Percentiles rank a stretch among this genome's conserved stretches.
Conservation (phyloP, 1,140 invertebrate species). For the Brachionus manjavacas region DNA sequence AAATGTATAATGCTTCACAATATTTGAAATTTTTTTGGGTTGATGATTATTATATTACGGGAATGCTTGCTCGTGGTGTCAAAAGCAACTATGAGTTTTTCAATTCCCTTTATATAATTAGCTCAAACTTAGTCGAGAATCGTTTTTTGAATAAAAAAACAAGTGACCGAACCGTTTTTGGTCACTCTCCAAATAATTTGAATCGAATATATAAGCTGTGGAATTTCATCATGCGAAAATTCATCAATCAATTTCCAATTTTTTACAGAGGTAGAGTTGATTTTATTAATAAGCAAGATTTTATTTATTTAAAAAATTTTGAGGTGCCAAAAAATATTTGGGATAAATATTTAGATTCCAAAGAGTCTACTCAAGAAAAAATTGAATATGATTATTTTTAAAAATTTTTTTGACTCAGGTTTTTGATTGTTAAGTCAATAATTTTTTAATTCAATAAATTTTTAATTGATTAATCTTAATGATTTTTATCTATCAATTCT, state of each 20-base stretch:
- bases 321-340: not conserved
- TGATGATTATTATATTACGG: constrained; percentile 61
- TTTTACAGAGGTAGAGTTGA: not conserved
- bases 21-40: constrained; percentile 59
- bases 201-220: constrained; percentile 16
- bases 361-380: not conserved
- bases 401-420: not conserved
- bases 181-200: constrained; percentile 26
- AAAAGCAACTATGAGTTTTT: constrained; percentile 42
- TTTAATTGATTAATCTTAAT: too few relatives aligned
- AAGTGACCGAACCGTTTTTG: constrained; percentile 13
- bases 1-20: constrained; percentile 47
- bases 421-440: not conserved
- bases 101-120: constrained; percentile 29
- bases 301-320: constrained; percentile 20
- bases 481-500: too few relatives aligned
- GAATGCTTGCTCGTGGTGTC: constrained; percentile 52
- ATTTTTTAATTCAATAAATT: too few relatives aligned
- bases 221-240: constrained; percentile 19
- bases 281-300: not conserved
- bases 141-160: constrained; percentile 17
- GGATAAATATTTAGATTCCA: not conserved
- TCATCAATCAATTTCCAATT: not conserved
- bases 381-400: constrained; percentile 3
- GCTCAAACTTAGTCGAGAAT: not conserved